phyloP scores from a whole-genome alignment of 1,140 invertebrate species.

The Drosophila ananassae region DNA sequence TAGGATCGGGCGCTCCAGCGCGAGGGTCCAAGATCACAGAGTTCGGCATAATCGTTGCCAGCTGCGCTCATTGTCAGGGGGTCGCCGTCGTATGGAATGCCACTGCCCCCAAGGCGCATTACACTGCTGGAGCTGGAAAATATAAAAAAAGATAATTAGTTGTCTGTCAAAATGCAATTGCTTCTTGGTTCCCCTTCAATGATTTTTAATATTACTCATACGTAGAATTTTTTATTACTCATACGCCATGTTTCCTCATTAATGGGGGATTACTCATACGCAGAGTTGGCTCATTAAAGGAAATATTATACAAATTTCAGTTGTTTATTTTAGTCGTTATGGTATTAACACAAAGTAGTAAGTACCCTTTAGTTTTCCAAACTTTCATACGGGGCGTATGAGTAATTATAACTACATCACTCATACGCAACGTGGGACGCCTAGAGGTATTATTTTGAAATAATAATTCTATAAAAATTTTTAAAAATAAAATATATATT shows the following conservation, averaged over 20 bases:
- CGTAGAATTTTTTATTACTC: no score
- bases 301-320: no score
- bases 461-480: no score
- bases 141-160: neutral
- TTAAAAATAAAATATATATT: no score
- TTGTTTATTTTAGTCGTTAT: neutral
- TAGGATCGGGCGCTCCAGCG: conserved; percentile 83
- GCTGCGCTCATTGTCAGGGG: conserved; percentile 84
- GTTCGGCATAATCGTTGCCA: conserved; percentile 84
- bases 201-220: no score
- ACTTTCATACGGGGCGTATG: neutral
- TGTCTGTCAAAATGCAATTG: no score
- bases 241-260: no score
- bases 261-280: neutral
- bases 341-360: no score
- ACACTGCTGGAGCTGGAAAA: conserved; percentile 73
- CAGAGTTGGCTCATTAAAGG: neutral
- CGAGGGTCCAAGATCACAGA: conserved; percentile 84
- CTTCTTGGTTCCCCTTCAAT: no score
- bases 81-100: conserved; percentile 84
- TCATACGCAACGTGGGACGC: no score
- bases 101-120: conserved; percentile 84
- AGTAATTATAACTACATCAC: neutral
- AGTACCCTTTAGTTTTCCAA: neutral
- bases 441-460: no score